Base-by-base conservation (phyloP, 2,797 vertebrate genomes). In the Smutsia temminckii region DNA sequence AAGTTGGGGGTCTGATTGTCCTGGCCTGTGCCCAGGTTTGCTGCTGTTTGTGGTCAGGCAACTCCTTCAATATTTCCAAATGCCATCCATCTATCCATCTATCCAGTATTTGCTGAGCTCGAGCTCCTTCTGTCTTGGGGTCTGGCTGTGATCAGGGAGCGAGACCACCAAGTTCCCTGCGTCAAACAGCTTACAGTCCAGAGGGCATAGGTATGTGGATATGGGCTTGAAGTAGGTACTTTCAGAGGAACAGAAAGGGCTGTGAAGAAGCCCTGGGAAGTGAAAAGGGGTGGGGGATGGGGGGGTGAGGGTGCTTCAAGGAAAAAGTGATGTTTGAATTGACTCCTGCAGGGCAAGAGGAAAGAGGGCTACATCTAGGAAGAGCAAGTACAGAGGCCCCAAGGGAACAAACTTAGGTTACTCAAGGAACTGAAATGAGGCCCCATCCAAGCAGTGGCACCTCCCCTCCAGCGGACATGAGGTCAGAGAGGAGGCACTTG, bases 401-500 rank as follows among this genome's bases (percentile, higher is more conserved):
- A 37, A 42, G 51, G 32, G 16, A 32, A 32, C 21, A 46, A n/a
- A 25, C n/a, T 13, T 13, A 17, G 64, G 59, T n/a, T 49, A 53
- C 29, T 88, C 25, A 7, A 55, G 83, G 57, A 91, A 72, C 29
- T 34, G 79, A 81, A 85, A 89, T 75, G 55, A 64, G 57, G 8
- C 40, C 88, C 55, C 57, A 0, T 46, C 46, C 46, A 46, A 46
- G 46, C 2, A 11, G 46, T 46, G 46, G 46, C 46, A 46, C 46
- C 46, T 46, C 46, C 46, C 46, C 46, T 46, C 46, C 46, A 46
- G 46, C 46, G 11, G 46, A 46, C 46, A 46, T 21, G 37, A 69
- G 10, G 40, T 46, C 18, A 3, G 21, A 63, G 71, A 69, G 34
- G 18, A 66, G 5, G 14, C 37, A 32, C 2, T 1, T 0, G 0